Evolutionary conservation across 2,113 vertebrate genomes (phyloP).

Genomic region (Psephotus haematonotus): DNA sequence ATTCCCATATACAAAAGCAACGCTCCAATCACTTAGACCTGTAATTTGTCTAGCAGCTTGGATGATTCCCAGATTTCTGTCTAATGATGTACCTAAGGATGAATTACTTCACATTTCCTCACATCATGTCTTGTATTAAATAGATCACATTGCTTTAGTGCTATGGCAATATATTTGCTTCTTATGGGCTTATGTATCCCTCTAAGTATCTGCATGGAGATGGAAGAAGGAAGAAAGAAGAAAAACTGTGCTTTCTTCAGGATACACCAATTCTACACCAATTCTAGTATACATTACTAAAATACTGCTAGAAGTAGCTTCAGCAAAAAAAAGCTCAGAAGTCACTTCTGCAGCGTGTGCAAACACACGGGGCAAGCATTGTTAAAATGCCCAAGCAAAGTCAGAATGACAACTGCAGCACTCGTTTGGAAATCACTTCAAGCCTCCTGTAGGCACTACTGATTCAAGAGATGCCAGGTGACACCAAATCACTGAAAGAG

Average conservation of each 20-base stretch:
- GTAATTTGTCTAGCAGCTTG: not conserved
- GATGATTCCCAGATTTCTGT: not conserved
- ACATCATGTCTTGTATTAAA: not conserved
- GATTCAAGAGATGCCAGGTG: not conserved
- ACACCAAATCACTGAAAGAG: not conserved
- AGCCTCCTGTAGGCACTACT: not conserved
- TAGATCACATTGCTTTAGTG: not conserved
- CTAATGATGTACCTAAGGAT: not conserved
- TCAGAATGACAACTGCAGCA: not conserved
- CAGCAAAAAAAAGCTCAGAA: not conserved
- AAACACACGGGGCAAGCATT: not conserved
- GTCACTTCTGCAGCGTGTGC: not conserved
- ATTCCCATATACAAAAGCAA: not conserved
- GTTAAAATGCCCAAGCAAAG: not conserved
- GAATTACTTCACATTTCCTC: not conserved
- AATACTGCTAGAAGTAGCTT: not conserved
- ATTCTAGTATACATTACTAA: not conserved
- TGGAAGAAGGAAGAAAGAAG: not conserved
- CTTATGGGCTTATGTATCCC: not conserved
- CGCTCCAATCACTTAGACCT: not conserved
- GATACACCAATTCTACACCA: fast-evolving
- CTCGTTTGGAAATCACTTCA: not conserved
- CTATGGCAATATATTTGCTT: not conserved
- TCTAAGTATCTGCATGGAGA: not conserved
- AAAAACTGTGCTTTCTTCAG: not conserved